Base-by-base conservation (phyloP, 2,888 invertebrate genomes). In the Cheilosia urbana region DNA sequence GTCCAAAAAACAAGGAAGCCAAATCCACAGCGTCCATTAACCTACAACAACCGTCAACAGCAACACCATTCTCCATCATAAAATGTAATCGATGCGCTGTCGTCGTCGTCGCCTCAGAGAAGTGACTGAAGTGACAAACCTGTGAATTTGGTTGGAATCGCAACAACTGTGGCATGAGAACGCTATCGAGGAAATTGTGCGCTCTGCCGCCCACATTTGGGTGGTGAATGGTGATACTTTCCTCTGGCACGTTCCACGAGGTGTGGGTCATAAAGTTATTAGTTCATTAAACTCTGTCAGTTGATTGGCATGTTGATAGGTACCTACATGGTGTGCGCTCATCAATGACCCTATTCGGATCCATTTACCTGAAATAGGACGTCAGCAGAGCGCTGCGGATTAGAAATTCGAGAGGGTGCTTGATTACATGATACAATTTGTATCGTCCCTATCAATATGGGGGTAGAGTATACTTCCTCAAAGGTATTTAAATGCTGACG, bases 241-340 rank as follows among this genome's bases (percentile, higher is more conserved):
- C 2, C 21, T 40, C 17, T 6, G 34, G 19, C 30, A 45, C 45
- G 57, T 45, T 45, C 24, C 71, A 24, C 71, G 4, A 34, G 49
- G 58, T 49, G 17, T 60, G 71, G 40, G 58, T 60, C 71, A 49
- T 49, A 71, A 71, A 60, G 58, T 69, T 57, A 69, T 69, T 57
- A 69, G 69, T 71, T 71, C 58, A 60, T 60, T 58, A 51, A 71
- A 71, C 71, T 24, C 49, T 27, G 60, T 13, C 71, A 71, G 58
- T 40, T 55, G 71, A 71, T 71, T 60, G 58, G 24, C 60, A 49
- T 62, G 55, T 15, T 13, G 58, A 71, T 60, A 37, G 24, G 11
- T 57, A n/a, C 9, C 5, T 47, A 51, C 37, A 71, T 60, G 37
- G 37, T 60, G 71, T 40, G 60, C 27, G 60, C 69, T 71, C 58